Evolutionary conservation across 2,113 vertebrate species (phyloP).

Genomic region (Geothlypis trichas): DNA sequence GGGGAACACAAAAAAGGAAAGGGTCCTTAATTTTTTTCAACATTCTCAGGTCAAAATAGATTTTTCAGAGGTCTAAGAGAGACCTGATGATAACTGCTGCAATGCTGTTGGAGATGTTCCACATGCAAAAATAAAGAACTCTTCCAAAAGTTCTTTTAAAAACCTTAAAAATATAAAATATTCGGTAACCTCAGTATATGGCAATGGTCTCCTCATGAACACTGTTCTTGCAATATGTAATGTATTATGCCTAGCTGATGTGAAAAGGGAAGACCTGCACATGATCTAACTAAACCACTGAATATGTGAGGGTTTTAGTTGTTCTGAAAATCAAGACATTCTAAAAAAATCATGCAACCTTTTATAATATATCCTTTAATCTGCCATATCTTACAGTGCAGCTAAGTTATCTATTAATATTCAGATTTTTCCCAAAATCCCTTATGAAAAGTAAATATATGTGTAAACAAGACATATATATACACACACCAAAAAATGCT

Average conservation of each 20-base stretch:
- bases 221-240: not conserved
- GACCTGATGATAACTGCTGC: not conserved
- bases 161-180: not conserved
- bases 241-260: not conserved
- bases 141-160: not conserved
- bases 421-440: not conserved
- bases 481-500: not conserved
- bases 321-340: not conserved
- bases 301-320: not conserved
- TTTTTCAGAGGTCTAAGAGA: not conserved
- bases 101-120: not conserved
- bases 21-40: not conserved
- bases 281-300: not conserved
- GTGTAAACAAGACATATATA: not conserved
- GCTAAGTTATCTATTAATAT: not conserved
- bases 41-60: rapidly evolving
- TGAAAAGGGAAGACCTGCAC: not conserved
- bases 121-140: not conserved
- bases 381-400: not conserved
- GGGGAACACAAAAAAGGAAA: not conserved
- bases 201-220: not conserved
- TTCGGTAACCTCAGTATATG: not conserved
- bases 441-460: not conserved
- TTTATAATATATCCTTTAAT: not conserved
- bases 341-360: not conserved